phyloP scores from a whole-genome alignment of 2,113 vertebrate species.

The Centropristis striata region DNA sequence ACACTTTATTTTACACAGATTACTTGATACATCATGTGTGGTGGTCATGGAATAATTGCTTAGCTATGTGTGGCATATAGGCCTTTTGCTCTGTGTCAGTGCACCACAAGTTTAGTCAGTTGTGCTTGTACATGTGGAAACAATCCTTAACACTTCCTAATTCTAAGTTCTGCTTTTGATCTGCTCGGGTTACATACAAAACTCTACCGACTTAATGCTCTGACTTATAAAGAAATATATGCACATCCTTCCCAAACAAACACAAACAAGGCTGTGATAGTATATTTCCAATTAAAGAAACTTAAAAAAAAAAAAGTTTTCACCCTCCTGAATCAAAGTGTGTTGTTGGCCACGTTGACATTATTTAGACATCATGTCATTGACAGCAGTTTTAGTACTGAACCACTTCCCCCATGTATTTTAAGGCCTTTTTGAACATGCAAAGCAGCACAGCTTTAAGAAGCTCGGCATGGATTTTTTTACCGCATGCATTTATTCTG shows the following conservation, averaged over 20 bases:
- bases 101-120: not conserved
- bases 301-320: too few species aligned
- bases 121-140: constrained; percentile 6
- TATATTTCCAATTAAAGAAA: not conserved
- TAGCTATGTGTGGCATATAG: not conserved
- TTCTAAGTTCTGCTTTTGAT: constrained; percentile 31
- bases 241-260: too few species aligned
- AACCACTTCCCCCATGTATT: constrained; percentile 16
- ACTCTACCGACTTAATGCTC: not conserved
- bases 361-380: not conserved
- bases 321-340: too few species aligned
- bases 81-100: not conserved
- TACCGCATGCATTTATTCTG: too few species aligned
- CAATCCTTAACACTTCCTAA: constrained; percentile 9
- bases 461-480: not conserved
- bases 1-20: not conserved
- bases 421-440: not conserved
- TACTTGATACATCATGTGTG: not conserved
- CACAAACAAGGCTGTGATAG: too few species aligned
- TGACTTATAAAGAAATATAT: too few species aligned
- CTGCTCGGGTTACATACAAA: not conserved
- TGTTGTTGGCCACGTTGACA: not conserved
- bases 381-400: not conserved
- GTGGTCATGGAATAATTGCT: not conserved
- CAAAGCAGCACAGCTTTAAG: not conserved